A percentile compares a stretch with the other conserved stretches of the same genome.
Evolutionary conservation across 2,797 vertebrate species (phyloP).

Genomic region (Melanotaenia boesemani): DNA sequence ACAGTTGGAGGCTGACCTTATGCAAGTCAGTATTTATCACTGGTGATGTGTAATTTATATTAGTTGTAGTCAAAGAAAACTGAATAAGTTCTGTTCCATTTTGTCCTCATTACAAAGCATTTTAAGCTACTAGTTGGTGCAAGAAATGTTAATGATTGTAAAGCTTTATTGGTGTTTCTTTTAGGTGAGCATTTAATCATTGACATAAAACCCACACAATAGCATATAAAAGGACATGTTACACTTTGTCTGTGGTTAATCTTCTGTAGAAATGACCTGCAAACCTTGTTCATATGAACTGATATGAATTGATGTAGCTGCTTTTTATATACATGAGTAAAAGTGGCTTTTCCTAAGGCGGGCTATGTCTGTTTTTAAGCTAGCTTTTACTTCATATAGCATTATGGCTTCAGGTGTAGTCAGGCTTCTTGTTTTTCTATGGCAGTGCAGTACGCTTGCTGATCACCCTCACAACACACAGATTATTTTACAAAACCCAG

Average conservation of each 20-base stretch:
- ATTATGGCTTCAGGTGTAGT: slow-evolving; percentile 2
- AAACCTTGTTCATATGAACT: background rate
- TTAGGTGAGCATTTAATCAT: slow-evolving; percentile 4
- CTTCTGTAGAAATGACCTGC: background rate
- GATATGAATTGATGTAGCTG: background rate
- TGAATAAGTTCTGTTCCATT: background rate
- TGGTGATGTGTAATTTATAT: background rate
- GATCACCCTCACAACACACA: slow-evolving; percentile 1
- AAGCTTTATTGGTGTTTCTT: background rate
- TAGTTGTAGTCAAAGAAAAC: background rate
- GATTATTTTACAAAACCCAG: background rate
- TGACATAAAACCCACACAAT: background rate
- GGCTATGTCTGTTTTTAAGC: background rate
- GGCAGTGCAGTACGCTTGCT: background rate
- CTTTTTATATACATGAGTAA: background rate
- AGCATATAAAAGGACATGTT: background rate
- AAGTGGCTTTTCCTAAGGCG: background rate
- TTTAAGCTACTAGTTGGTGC: slow-evolving; percentile 6
- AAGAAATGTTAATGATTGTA: slow-evolving; percentile 5
- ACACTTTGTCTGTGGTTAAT: background rate
- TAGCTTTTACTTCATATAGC: background rate
- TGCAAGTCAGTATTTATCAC: slow-evolving; percentile 7
- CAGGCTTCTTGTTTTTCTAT: background rate
- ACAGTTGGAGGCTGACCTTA: slow-evolving; percentile 31
- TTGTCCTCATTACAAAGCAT: background rate